Percentiles rank a stretch among this genome's conserved stretches.
Conservation (phyloP, 2,113 vertebrate genomes). For the Thinocorus orbignyianus region DNA sequence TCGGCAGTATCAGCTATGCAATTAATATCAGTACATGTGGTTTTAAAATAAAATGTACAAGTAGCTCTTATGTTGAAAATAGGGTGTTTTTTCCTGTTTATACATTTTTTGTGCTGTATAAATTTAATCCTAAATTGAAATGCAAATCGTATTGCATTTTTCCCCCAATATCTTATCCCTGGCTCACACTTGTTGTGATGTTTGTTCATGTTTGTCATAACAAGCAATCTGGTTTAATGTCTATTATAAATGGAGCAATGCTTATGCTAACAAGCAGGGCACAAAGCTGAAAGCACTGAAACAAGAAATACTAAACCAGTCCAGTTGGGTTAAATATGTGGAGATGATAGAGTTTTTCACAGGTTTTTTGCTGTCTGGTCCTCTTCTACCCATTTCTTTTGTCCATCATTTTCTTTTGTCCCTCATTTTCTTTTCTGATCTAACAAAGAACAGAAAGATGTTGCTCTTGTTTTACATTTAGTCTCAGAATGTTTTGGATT, state of each 20-base stretch:
- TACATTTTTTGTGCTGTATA: not conserved
- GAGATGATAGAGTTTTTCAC: not conserved
- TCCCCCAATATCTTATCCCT: not conserved
- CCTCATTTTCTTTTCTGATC: not conserved
- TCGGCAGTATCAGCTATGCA: not conserved
- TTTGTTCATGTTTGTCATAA: not conserved
- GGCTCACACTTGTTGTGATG: not conserved
- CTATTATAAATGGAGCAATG: not conserved
- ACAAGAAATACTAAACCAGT: not conserved
- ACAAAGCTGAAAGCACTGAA: not conserved
- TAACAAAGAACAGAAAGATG: not conserved
- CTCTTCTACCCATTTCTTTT: not conserved
- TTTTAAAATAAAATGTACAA: not conserved
- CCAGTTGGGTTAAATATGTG: not conserved
- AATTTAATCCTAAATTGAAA: conserved; percentile 28
- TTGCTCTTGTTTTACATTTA: not conserved
- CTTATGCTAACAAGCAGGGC: not conserved
- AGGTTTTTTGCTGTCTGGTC: not conserved
- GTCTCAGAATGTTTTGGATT: not conserved
- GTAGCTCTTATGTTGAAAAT: not conserved
- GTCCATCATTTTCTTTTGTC: not conserved
- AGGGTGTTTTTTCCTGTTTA: not conserved
- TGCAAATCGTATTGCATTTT: not conserved
- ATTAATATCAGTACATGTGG: not conserved
- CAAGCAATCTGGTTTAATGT: not conserved